phyloP scores from a whole-genome alignment of 2,797 vertebrate species.

The Gymnocypris eckloni region DNA sequence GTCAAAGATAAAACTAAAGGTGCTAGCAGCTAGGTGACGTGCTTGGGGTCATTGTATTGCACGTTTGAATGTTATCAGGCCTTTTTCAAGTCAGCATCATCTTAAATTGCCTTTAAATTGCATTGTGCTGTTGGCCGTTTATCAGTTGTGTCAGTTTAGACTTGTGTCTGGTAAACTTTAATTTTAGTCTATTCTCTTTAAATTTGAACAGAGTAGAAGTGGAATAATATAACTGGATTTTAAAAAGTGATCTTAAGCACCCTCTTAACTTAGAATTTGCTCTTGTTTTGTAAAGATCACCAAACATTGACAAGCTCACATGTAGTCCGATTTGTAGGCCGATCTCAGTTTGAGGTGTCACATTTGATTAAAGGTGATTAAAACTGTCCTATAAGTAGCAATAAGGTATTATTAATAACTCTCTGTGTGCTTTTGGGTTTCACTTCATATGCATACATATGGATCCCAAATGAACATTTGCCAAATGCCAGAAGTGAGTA shows the following conservation, averaged over 20 bases:
- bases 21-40: neutral
- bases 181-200: neutral
- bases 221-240: neutral
- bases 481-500: neutral
- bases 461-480: neutral
- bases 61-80: neutral
- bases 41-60: neutral
- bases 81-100: neutral
- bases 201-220: neutral
- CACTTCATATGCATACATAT: neutral
- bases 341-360: neutral
- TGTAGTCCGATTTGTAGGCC: neutral
- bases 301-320: neutral
- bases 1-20: neutral
- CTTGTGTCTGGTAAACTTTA: neutral
- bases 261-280: neutral
- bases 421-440: neutral
- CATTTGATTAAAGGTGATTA: neutral
- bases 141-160: neutral
- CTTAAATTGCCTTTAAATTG: neutral
- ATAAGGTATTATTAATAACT: neutral
- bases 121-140: neutral
- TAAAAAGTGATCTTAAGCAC: neutral
- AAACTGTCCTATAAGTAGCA: neutral
- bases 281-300: neutral